Conservation (phyloP, 2,888 invertebrate genomes). For the Drosophila melanosoma region DNA sequence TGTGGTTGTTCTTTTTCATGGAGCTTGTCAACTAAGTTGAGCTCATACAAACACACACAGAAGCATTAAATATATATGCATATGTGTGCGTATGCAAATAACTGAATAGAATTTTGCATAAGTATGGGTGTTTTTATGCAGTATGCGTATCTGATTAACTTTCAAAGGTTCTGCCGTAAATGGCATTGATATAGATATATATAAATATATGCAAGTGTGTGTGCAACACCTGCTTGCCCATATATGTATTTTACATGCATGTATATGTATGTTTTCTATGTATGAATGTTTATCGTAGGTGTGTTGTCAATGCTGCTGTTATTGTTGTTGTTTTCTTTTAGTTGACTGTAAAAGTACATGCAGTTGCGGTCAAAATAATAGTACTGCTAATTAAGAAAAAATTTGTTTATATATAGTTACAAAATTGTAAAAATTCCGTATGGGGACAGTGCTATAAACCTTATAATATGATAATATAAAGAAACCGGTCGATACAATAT, state of each 20-base stretch:
- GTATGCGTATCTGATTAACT: constrained; percentile 4
- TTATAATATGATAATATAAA: neutral
- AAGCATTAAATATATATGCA: neutral
- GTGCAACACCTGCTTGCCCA: constrained; percentile 6
- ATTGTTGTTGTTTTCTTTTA: constrained; percentile 34
- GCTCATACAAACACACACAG: neutral
- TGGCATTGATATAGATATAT: neutral
- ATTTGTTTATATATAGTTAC: too few species aligned
- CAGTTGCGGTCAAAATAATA: neutral
- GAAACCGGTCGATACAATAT: neutral
- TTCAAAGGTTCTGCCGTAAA: constrained; percentile 16
- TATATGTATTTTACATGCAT: neutral
- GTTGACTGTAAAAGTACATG: constrained; percentile 45
- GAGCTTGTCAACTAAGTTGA: constrained; percentile 19
- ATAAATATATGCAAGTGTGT: constrained; percentile 1
- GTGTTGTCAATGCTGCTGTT: constrained; percentile 13
- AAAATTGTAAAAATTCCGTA: too few species aligned
- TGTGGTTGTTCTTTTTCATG: constrained; percentile 16
- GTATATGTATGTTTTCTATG: constrained; percentile 6
- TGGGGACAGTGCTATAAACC: neutral
- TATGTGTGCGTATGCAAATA: constrained; percentile 23
- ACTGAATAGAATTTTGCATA: constrained; percentile 9
- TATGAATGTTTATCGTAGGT: constrained; percentile 2
- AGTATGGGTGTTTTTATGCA: neutral
- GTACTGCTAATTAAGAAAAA: too few species aligned